Evolutionary conservation across 2,113 vertebrate genomes (phyloP).

Genomic region (Pampusana beccarii): DNA sequence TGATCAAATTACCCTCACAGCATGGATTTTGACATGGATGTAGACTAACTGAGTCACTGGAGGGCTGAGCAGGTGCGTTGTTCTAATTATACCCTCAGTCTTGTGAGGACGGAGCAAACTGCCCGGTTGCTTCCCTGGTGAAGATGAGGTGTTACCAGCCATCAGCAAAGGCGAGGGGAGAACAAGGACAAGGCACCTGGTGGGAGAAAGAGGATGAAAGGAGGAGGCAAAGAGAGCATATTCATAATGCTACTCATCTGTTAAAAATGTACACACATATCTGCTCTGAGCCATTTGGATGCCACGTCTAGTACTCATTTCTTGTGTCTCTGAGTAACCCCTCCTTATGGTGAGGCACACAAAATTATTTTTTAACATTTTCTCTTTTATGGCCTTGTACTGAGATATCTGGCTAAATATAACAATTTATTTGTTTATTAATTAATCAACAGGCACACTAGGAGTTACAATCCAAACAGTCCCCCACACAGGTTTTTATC

Average conservation of each 20-base stretch:
- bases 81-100: conserved; percentile 67
- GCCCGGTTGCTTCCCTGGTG: conserved; percentile 61
- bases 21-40: conserved; percentile 67
- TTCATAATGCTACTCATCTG: conserved; percentile 5
- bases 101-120: conserved; percentile 59
- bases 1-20: conserved; percentile 64
- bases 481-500: conserved; percentile 45
- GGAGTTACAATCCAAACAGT: conserved; percentile 20
- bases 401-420: conserved; percentile 24
- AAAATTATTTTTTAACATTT: not conserved
- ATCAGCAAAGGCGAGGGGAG: conserved; percentile 63
- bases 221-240: not conserved
- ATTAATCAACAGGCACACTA: conserved; percentile 38
- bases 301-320: not conserved
- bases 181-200: conserved; percentile 64
- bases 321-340: not conserved
- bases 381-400: not conserved
- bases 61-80: conserved; percentile 65
- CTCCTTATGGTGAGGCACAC: not conserved
- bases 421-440: conserved; percentile 53
- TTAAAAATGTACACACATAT: not conserved
- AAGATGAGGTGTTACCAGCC: conserved; percentile 66
- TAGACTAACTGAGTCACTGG: conserved; percentile 55
- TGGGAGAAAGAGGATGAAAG: conserved; percentile 27
- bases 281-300: not conserved